phyloP scores from a whole-genome alignment of 2,888 invertebrate genomes.

The Muscina levida region DNA sequence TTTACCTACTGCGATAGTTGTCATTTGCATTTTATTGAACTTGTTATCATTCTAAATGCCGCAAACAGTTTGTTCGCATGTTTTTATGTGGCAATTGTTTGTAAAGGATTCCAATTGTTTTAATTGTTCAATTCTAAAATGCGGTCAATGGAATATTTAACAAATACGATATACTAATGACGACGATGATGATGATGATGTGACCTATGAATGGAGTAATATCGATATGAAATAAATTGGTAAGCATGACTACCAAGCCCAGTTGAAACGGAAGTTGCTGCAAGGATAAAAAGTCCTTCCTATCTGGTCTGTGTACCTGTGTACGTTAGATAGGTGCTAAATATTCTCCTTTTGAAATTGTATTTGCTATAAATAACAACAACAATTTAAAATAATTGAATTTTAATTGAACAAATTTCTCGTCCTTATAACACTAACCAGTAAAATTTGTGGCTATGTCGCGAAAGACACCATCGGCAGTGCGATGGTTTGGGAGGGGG shows the following conservation, averaged over 20 bases:
- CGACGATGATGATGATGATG: too few species aligned
- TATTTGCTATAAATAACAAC: slow-evolving; percentile 36
- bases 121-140: slow-evolving; percentile 44
- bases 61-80: too few species aligned
- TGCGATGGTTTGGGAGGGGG: slow-evolving; percentile 42
- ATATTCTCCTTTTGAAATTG: not conserved
- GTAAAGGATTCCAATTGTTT: too few species aligned
- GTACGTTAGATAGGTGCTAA: slow-evolving; percentile 16
- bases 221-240: too few species aligned
- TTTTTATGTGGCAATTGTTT: too few species aligned
- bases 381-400: slow-evolving; percentile 47
- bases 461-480: slow-evolving; percentile 15
- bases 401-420: slow-evolving; percentile 5
- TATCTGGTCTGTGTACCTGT: slow-evolving; percentile 10
- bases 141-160: slow-evolving; percentile 63
- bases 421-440: not conserved
- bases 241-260: slow-evolving; percentile 46
- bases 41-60: too few species aligned
- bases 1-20: too few species aligned
- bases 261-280: slow-evolving; percentile 42
- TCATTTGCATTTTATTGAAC: too few species aligned
- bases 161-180: slow-evolving; percentile 32
- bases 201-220: too few species aligned
- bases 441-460: not conserved
- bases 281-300: slow-evolving; percentile 55